These are phyloP conservation scores for Eulemur rufifrons DNA, from an alignment of 2,113 vertebrate genomes.

Conservation along the genomic window DNA sequence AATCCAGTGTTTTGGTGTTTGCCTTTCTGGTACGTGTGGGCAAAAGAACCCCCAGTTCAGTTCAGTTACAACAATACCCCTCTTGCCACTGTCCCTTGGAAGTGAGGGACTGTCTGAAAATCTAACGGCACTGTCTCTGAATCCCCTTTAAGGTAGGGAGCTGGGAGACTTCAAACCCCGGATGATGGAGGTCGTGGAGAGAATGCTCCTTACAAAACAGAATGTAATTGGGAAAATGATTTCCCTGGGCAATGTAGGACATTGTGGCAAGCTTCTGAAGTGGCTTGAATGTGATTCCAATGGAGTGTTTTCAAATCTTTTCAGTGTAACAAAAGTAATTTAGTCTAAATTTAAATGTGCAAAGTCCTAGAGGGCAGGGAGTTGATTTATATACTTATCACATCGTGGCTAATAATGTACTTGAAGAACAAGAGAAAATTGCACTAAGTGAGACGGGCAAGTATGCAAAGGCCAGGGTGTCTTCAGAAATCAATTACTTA, in stretches of 20 bases:
- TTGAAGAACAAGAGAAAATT: background rate
- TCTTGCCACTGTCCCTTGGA: too few relatives aligned
- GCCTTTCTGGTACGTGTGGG: too few relatives aligned
- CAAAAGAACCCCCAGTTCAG: too few relatives aligned
- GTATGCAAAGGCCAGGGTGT: background rate
- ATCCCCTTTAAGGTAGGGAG: background rate
- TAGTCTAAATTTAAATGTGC: background rate
- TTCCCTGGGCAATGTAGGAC: background rate
- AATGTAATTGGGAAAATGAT: background rate
- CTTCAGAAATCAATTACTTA: conserved; percentile 12
- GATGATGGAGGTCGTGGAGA: fast-evolving
- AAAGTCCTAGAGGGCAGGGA: background rate
- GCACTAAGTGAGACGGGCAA: background rate
- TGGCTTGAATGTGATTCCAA: background rate
- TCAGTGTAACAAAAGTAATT: conserved; percentile 11
- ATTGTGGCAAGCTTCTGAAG: background rate
- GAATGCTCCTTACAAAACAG: background rate
- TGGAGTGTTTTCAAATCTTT: background rate
- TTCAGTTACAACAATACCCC: too few relatives aligned
- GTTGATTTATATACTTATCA: conserved; percentile 28
- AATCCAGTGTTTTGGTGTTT: too few relatives aligned
- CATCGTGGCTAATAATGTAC: background rate
- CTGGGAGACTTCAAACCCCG: background rate
- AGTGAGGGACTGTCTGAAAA: background rate
- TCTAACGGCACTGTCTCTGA: too few relatives aligned